phyloP scores from a whole-genome alignment of 2,113 vertebrate species.

The Enhydra lutris region DNA sequence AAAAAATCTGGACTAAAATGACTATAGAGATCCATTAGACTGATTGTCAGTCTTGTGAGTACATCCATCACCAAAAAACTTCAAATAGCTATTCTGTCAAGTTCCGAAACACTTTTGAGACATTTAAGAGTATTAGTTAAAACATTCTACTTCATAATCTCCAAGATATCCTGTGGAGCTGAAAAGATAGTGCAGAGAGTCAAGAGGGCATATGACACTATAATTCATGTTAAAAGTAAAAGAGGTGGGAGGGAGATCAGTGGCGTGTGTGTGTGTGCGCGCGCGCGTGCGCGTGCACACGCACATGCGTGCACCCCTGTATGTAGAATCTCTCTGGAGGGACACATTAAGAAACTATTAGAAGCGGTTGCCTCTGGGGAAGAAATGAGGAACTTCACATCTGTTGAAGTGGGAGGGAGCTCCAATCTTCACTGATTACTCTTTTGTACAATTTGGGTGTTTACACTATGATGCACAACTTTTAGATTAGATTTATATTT shows the following conservation, averaged over 20 bases:
- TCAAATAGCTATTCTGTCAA: neutral
- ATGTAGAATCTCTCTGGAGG: neutral
- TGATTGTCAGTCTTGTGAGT: neutral
- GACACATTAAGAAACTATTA: neutral
- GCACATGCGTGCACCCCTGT: fast-evolving
- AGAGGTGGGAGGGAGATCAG: neutral
- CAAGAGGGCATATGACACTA: neutral
- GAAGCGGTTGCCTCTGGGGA: neutral
- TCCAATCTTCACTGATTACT: neutral
- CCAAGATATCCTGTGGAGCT: neutral
- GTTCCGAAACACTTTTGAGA: neutral
- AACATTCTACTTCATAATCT: neutral
- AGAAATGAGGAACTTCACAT: neutral
- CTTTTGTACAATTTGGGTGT: neutral
- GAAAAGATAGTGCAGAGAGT: neutral
- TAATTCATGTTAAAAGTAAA: neutral
- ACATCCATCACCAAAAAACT: neutral
- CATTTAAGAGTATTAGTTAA: neutral
- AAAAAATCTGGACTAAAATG: neutral
- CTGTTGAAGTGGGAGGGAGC: neutral
- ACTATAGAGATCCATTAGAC: neutral
- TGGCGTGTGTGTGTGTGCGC: neutral
- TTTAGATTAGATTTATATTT: neutral
- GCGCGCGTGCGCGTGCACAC: fast-evolving
- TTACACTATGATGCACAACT: neutral